A percentile compares a stretch with the other conserved stretches of the same genome.
Conservation (phyloP, 1,140 invertebrate species). For the Trachymyrmex septentrionalis region DNA sequence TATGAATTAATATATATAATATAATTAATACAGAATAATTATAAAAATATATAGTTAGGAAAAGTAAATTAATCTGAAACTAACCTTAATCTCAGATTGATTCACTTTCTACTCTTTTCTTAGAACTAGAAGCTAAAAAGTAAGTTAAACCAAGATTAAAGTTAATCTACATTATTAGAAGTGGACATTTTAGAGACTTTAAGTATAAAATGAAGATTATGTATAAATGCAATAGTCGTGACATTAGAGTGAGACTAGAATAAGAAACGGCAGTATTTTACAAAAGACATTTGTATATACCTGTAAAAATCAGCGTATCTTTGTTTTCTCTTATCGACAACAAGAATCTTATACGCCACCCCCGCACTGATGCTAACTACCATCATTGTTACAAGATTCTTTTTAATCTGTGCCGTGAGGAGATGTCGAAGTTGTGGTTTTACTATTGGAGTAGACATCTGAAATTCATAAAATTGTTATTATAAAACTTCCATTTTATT, state of each 20-base stretch:
- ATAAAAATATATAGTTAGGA: too few relatives aligned
- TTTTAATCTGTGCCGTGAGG: background rate
- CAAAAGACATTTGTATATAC: background rate
- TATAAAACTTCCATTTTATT: background rate
- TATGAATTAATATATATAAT: too few relatives aligned
- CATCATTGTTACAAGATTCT: background rate
- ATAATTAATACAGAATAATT: too few relatives aligned
- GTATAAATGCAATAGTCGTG: background rate
- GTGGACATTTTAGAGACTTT: too few relatives aligned
- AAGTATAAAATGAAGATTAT: background rate
- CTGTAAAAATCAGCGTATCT: constrained; percentile 43
- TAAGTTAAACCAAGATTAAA: too few relatives aligned
- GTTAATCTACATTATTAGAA: too few relatives aligned
- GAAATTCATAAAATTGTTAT: constrained; percentile 5
- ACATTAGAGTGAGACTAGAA: background rate
- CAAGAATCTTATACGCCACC: background rate
- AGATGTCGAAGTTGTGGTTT: constrained; percentile 35
- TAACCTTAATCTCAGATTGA: too few relatives aligned
- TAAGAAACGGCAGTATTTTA: too few relatives aligned
- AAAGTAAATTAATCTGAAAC: too few relatives aligned
- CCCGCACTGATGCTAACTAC: background rate
- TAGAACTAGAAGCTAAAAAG: too few relatives aligned
- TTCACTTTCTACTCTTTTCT: too few relatives aligned
- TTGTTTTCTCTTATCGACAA: background rate
- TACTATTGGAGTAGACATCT: constrained; percentile 12